phyloP scores from a whole-genome alignment of 2,888 invertebrate genomes.

The Diaperis boleti region DNA sequence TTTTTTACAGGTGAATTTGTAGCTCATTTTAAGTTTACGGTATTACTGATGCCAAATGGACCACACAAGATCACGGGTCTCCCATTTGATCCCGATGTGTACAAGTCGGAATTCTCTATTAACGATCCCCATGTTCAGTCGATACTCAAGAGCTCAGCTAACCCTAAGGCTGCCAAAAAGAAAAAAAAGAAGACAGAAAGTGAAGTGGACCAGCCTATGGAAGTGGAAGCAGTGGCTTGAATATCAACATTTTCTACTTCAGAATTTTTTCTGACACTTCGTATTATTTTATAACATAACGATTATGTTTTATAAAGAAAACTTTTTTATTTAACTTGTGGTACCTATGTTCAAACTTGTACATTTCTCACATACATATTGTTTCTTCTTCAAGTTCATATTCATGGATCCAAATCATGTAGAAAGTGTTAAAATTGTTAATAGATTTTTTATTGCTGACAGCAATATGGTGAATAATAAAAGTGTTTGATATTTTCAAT shows the following conservation, averaged over 20 bases:
- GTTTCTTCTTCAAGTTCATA: no score
- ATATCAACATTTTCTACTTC: conserved; percentile 30
- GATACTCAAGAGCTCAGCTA: conserved; percentile 81
- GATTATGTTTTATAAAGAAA: conserved; percentile 23
- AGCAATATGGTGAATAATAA: conserved; percentile 48
- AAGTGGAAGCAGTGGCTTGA: conserved; percentile 58
- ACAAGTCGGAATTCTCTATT: conserved; percentile 85
- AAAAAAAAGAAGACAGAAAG: conserved; percentile 89
- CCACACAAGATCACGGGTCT: conserved; percentile 96
- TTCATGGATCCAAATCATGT: conserved; percentile 21
- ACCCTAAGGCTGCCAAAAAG: conserved; percentile 87
- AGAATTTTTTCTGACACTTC: conserved; percentile 21
- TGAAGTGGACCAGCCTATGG: conserved; percentile 53
- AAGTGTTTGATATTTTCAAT: conserved; percentile 52
- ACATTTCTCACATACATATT: no score
- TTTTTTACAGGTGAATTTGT: conserved; percentile 83
- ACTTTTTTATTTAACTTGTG: conserved; percentile 30
- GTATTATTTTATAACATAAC: conserved; percentile 30
- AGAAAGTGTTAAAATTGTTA: conserved; percentile 38
- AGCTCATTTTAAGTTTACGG: conserved; percentile 99
- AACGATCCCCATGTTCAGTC: conserved; percentile 85
- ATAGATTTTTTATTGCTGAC: conserved; percentile 48
- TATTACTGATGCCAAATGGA: conserved; percentile 95
- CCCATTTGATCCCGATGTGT: conserved; percentile 85
- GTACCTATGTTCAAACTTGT: conserved; percentile 9